Evolutionary conservation across 1,140 invertebrate species (phyloP), one percentile per base, ranked within the genome.

Genomic region (Heliconius nattereri): DNA sequence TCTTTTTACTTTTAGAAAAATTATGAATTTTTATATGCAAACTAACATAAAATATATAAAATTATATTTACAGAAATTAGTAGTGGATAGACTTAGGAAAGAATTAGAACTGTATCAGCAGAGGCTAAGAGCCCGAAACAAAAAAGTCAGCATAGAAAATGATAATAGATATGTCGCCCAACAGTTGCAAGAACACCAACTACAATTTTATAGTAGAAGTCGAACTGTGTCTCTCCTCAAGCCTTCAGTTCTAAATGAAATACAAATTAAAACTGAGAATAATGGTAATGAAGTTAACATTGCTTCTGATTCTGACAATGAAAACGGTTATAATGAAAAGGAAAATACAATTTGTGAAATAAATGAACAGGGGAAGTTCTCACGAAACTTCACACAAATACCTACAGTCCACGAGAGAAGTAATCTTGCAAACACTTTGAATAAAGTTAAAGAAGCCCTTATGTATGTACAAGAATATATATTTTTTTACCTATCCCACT

Each of bases 111-210:
- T 94, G 5, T 94, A 95, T 79, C 94, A 94, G 80, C 92, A 94
- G 71, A 87, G 90, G 23, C 79, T 94, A 19, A 95, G 94, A 82
- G 87, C 90, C 35, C 88, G 87, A 45, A 94, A 95, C 78, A 94
- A 93, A 80, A 89, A 93, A 66, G 83, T 94, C 8, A 94, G 91
- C 76, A 87, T 91, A 60, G 94, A 95, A 78, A 91, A 91, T 88
- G 94, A 95, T 71, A 91, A 92, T 81, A 87, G 83, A 72, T 93
- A 94, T 86, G 89, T 95, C n/a, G 94, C 94, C 29, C 92, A 94
- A 81, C 94, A 95, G 81, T 80, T 95, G 49, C 85, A 90, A 78
- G 94, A 95, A 76, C 91, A 95, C 81, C 92, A 94, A 83, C 45
- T 90, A 54, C 93, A 95, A 78, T 90, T 91, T 85, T 84, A 87